Percentiles rank a stretch among this genome's conserved stretches.
Conservation (phyloP, 2,797 vertebrate species). For the Arrhamphus sclerolepis region DNA sequence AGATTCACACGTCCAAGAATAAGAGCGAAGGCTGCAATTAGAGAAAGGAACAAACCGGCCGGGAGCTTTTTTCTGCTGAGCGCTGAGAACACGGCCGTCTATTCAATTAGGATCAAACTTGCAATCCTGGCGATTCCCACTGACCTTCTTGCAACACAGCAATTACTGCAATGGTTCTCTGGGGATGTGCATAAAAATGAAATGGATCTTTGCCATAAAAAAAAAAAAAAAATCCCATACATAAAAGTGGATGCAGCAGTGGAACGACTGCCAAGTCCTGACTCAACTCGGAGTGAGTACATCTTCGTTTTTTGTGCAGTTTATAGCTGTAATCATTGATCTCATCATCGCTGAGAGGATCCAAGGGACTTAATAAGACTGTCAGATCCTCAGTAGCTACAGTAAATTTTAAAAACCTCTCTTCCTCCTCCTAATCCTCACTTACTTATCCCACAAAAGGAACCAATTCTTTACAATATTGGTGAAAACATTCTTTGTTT, state of each 20-base stretch:
- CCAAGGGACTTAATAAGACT: conserved; percentile 11
- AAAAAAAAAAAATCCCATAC: conserved; percentile 22
- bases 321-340: conserved; percentile 36
- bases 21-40: conserved; percentile 52
- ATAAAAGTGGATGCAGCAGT: conserved; percentile 47
- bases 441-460: no score
- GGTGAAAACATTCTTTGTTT: no score
- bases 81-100: conserved; percentile 41
- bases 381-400: conserved; percentile 4
- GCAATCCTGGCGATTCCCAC: conserved; percentile 59
- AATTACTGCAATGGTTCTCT: conserved; percentile 60
- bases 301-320: conserved; percentile 26
- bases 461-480: no score
- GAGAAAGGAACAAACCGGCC: conserved; percentile 53
- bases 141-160: conserved; percentile 67
- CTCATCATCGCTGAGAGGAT: conserved; percentile 34
- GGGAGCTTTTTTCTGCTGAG: conserved; percentile 50
- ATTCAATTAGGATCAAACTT: conserved; percentile 67
- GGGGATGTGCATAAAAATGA: conserved; percentile 65
- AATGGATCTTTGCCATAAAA: conserved; percentile 54
- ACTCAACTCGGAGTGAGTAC: conserved; percentile 37
- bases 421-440: background rate
- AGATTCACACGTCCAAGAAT: conserved; percentile 21
- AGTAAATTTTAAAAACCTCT: background rate
- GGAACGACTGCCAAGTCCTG: conserved; percentile 49